phyloP scores from a whole-genome alignment of 2,797 vertebrate species.

The Paramormyrops hopkinsi region DNA sequence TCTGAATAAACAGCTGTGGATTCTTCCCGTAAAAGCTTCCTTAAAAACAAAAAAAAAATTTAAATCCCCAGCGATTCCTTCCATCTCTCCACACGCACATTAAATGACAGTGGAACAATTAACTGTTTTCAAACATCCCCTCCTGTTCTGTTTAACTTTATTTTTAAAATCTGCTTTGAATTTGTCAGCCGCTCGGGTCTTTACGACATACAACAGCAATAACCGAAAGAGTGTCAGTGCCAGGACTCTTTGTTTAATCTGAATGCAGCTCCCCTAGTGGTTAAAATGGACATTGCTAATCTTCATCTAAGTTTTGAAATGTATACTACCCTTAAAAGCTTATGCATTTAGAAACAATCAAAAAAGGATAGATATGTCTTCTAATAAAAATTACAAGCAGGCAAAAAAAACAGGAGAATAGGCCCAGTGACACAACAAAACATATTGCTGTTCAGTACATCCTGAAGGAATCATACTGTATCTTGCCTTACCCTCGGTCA shows the following conservation, averaged over 20 bases:
- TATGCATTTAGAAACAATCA: background rate
- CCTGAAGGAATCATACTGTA: background rate
- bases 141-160: background rate
- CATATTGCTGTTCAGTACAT: background rate
- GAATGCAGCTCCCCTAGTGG: conserved; percentile 43
- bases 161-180: conserved; percentile 6
- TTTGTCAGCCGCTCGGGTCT: background rate
- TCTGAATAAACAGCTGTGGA: conserved; percentile 19
- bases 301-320: background rate
- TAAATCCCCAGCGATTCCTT: background rate
- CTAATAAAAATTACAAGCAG: background rate
- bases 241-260: background rate
- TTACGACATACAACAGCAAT: background rate
- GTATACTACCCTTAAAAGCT: background rate
- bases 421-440: background rate
- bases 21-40: background rate
- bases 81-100: background rate
- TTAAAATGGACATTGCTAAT: conserved; percentile 20
- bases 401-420: background rate
- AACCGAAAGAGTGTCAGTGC: background rate
- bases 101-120: background rate
- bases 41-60: background rate
- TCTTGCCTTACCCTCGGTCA: background rate
- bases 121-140: background rate
- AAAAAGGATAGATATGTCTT: background rate